Evolutionary conservation across 2,888 invertebrate genomes (phyloP).

Genomic region (Euzophera pinguis): DNA sequence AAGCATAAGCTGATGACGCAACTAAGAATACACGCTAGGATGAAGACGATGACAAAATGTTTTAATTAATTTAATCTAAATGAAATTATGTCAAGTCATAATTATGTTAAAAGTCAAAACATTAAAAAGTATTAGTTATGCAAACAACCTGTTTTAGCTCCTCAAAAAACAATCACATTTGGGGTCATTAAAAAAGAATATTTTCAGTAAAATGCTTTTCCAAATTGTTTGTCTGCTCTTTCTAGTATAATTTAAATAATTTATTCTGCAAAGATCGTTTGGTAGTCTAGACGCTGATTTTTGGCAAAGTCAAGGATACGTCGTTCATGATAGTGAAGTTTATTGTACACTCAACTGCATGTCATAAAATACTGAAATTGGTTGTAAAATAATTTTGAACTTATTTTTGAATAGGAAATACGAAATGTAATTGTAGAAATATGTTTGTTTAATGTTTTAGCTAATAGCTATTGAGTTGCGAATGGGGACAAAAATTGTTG

Average conservation of each 20-base stretch:
- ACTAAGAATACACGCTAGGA: too few relatives aligned
- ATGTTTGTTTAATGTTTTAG: not conserved
- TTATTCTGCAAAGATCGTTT: slow-evolving; percentile 43
- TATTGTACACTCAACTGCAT: slow-evolving; percentile 8
- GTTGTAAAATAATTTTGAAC: not conserved
- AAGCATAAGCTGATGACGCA: too few relatives aligned
- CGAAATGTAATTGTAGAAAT: not conserved
- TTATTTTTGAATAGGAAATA: not conserved
- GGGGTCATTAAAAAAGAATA: too few relatives aligned
- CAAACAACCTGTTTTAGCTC: too few relatives aligned
- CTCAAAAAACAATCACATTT: too few relatives aligned
- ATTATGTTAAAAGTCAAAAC: too few relatives aligned
- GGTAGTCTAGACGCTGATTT: slow-evolving; percentile 57
- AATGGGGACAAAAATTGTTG: not conserved
- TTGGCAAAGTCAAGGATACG: slow-evolving; percentile 58
- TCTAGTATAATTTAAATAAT: slow-evolving; percentile 41
- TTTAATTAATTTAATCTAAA: too few relatives aligned
- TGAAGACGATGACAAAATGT: too few relatives aligned
- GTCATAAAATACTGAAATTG: not conserved
- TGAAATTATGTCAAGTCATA: too few relatives aligned
- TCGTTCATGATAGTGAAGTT: slow-evolving; percentile 1
- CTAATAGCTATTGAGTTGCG: not conserved
- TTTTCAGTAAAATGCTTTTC: not conserved
- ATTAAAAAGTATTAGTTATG: too few relatives aligned
- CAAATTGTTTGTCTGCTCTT: not conserved